Percentiles rank a stretch among this genome's conserved stretches.
These are phyloP conservation scores for Plagiodera versicolora DNA, from an alignment of 2,888 invertebrate genomes.

Conservation along the genomic window DNA sequence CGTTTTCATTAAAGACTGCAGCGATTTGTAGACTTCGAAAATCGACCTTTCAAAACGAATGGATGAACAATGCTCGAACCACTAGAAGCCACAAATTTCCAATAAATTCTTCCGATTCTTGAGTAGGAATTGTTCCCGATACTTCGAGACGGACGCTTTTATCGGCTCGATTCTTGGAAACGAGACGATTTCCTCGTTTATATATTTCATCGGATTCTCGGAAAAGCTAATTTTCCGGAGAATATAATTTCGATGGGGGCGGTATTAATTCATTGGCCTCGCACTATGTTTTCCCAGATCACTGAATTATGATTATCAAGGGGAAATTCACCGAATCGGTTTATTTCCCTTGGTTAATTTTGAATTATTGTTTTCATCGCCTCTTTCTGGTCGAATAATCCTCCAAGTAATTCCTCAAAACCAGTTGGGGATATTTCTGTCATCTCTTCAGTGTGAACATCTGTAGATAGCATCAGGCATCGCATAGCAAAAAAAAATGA, in stretches of 20 bases:
- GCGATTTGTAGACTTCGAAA: neutral
- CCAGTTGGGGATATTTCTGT: too few relatives aligned
- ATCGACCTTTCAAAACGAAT: neutral
- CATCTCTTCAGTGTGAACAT: neutral
- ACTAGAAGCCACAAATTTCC: conserved; percentile 7
- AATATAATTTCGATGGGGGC: conserved; percentile 17
- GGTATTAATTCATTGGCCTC: conserved; percentile 18
- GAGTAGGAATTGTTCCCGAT: conserved; percentile 14
- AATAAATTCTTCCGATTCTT: conserved; percentile 7
- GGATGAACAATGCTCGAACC: neutral
- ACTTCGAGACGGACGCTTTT: conserved; percentile 13
- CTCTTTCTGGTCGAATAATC: too few relatives aligned
- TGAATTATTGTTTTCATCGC: too few relatives aligned
- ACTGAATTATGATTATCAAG: neutral
- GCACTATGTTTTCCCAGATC: neutral
- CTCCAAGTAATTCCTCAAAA: too few relatives aligned
- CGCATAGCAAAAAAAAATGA: neutral
- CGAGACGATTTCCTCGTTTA: conserved; percentile 15
- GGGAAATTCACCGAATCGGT: neutral
- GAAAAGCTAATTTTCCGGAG: conserved; percentile 18
- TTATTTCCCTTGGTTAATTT: neutral
- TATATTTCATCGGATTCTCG: conserved; percentile 18
- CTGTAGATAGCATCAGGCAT: neutral
- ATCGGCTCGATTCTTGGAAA: conserved; percentile 7
- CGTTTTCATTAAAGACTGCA: neutral